These are phyloP conservation scores for Heliconius eleuchia DNA, from an alignment of 1,140 invertebrate species.

Conservation along the genomic window DNA sequence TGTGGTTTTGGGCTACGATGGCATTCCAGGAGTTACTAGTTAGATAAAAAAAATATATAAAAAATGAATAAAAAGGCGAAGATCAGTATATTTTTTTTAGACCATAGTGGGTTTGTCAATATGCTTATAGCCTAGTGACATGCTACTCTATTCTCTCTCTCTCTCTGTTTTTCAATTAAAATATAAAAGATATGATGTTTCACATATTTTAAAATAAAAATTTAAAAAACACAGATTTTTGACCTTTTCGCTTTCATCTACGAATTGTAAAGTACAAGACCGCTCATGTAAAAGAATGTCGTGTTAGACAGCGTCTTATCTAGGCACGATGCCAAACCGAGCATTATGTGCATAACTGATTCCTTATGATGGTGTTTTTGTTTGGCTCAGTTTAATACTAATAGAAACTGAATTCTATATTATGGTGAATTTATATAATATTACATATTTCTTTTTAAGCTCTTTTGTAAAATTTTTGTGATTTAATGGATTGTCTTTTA, in stretches of 20 bases:
- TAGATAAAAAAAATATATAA: too few species aligned
- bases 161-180: too few species aligned
- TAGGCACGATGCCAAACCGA: conserved; percentile 66
- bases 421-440: neutral
- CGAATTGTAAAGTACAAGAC: conserved; percentile 20
- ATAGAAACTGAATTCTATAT: conserved; percentile 11
- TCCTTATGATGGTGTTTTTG: conserved; percentile 55
- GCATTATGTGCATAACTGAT: conserved; percentile 57
- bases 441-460: neutral
- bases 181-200: too few species aligned
- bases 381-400: conserved; percentile 37
- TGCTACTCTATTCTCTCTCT: too few species aligned
- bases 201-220: too few species aligned
- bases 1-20: too few species aligned
- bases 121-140: too few species aligned
- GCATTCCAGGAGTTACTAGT: too few species aligned
- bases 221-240: too few species aligned
- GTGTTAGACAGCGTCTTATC: conserved; percentile 58
- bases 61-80: too few species aligned
- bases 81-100: too few species aligned
- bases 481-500: neutral
- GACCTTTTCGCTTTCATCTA: conserved; percentile 4
- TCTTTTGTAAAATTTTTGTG: neutral
- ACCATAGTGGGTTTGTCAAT: too few species aligned
- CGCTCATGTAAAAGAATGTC: conserved; percentile 68